These are phyloP conservation scores for Calliphora vomitoria DNA, from an alignment of 2,888 invertebrate species.

Conservation along the genomic window DNA sequence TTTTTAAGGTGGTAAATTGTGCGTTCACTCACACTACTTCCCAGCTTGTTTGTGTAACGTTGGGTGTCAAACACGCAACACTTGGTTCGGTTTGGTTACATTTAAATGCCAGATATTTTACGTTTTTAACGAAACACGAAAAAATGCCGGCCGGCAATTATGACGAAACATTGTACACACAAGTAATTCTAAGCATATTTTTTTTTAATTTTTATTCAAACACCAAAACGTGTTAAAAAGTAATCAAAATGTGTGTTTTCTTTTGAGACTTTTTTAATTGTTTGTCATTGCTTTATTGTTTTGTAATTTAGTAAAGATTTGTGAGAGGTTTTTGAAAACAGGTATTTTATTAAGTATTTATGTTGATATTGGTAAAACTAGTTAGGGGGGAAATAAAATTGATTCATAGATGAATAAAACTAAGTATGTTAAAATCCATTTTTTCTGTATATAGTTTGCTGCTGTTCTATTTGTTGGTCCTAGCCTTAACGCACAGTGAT, in stretches of 20 bases:
- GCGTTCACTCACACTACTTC: background rate
- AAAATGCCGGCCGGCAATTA: slow-evolving; percentile 37
- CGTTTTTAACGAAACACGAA: background rate
- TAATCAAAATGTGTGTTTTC: slow-evolving; percentile 15
- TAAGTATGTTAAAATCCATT: too few species aligned
- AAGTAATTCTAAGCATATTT: slow-evolving; percentile 8
- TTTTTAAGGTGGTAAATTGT: slow-evolving; percentile 38
- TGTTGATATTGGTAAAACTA: too few species aligned
- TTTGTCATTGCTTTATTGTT: slow-evolving; percentile 11
- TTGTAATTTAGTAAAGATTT: background rate
- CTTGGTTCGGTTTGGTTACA: background rate
- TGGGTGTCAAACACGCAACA: slow-evolving; percentile 14
- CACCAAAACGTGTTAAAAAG: slow-evolving; percentile 9
- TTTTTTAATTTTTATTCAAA: background rate
- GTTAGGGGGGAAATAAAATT: too few species aligned
- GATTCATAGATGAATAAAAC: too few species aligned
- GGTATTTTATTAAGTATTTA: background rate
- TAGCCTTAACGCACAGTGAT: too few species aligned
- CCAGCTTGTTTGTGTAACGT: background rate
- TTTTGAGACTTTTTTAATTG: slow-evolving; percentile 3
- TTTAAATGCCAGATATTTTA: slow-evolving; percentile 15
- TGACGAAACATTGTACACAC: slow-evolving; percentile 3
- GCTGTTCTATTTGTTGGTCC: too few species aligned
- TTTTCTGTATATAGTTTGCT: too few species aligned
- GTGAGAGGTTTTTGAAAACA: background rate